phyloP scores from a whole-genome alignment of 2,888 invertebrate genomes.

The Magallana nippona region DNA sequence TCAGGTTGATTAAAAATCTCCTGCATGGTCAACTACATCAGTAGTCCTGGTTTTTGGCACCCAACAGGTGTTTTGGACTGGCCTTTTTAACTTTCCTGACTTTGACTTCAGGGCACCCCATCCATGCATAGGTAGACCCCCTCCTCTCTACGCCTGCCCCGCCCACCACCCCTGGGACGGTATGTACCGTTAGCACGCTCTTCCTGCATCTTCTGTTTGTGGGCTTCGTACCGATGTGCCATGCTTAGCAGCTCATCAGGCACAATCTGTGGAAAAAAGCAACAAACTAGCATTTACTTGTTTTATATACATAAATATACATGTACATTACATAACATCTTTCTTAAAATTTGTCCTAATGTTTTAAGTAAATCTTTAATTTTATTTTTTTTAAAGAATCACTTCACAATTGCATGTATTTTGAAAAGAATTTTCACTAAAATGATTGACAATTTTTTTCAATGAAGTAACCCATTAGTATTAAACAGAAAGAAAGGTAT shows the following conservation, averaged over 20 bases:
- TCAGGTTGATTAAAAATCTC: too few species aligned
- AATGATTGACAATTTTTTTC: too few species aligned
- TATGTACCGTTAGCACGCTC: slow-evolving; percentile 54
- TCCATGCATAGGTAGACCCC: slow-evolving; percentile 49
- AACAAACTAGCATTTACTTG: background rate
- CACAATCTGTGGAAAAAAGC: slow-evolving; percentile 83
- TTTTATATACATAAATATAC: too few species aligned
- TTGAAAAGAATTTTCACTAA: too few species aligned
- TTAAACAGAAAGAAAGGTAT: too few species aligned
- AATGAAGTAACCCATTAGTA: too few species aligned
- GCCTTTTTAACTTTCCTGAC: background rate
- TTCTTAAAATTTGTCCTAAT: too few species aligned
- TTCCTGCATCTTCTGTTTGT: slow-evolving; percentile 59
- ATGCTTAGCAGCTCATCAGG: slow-evolving; percentile 88
- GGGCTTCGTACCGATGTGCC: slow-evolving; percentile 86
- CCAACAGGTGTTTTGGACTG: background rate
- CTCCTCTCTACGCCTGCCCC: slow-evolving; percentile 70
- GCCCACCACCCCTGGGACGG: slow-evolving; percentile 52
- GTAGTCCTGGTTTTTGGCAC: background rate
- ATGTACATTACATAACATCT: too few species aligned
- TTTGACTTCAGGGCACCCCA: slow-evolving; percentile 36
- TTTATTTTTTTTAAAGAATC: too few species aligned
- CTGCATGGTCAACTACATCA: too few species aligned
- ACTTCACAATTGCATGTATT: too few species aligned
- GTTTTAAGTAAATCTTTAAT: too few species aligned